Percentiles rank a stretch among this genome's conserved stretches.
phyloP scores from a whole-genome alignment of 2,797 vertebrate genomes.

The Tragelaphus eurycerus region DNA sequence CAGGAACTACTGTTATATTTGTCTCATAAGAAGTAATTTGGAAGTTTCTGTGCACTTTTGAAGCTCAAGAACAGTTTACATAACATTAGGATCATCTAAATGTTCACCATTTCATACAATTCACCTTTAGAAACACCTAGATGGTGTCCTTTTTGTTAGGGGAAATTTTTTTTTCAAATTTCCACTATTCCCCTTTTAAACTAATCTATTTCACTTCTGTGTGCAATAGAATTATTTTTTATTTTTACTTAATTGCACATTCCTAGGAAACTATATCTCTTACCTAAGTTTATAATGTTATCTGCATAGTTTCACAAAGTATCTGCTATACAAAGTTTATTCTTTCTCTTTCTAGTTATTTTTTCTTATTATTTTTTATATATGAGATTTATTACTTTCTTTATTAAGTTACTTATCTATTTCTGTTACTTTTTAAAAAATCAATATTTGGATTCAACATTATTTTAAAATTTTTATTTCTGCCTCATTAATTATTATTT shows the following conservation, averaged over 20 bases:
- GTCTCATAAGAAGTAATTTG: background rate
- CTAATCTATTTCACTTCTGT: background rate
- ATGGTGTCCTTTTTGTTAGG: background rate
- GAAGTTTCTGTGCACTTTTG: background rate
- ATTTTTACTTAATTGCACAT: background rate
- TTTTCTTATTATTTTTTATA: background rate
- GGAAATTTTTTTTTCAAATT: background rate
- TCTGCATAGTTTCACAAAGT: background rate
- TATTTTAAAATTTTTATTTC: background rate
- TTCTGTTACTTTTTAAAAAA: background rate
- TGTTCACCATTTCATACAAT: background rate
- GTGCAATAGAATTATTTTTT: background rate
- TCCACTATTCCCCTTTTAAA: background rate
- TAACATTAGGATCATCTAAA: background rate
- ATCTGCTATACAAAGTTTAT: background rate
- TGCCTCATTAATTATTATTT: background rate
- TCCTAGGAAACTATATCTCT: background rate
- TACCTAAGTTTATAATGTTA: background rate
- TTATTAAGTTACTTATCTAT: background rate
- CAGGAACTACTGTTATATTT: background rate
- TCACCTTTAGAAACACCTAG: background rate
- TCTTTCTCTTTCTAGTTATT: background rate
- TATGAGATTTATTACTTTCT: background rate
- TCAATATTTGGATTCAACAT: background rate
- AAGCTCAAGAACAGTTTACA: background rate